These are phyloP conservation scores for Pteria penguin DNA, from an alignment of 2,888 invertebrate genomes.

Conservation along the genomic window DNA sequence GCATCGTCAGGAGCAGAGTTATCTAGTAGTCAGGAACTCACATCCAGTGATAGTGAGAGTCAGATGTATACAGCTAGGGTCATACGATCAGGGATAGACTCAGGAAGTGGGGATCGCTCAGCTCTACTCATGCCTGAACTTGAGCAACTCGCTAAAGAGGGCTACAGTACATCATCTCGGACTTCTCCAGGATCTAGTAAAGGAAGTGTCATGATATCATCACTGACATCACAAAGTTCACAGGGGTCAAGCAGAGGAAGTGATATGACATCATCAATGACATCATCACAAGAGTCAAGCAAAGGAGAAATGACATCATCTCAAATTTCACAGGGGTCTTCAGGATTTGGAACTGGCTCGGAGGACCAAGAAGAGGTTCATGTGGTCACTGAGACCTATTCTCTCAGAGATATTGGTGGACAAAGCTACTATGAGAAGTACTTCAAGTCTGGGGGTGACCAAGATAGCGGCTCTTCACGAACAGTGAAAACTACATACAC, in stretches of 20 bases:
- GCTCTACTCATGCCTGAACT: background rate
- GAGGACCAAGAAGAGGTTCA: constrained; percentile 22
- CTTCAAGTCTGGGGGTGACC: constrained; percentile 31
- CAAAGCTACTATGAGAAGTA: constrained; percentile 44
- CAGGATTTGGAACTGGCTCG: constrained; percentile 8
- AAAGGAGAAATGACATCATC: background rate
- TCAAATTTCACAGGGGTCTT: background rate
- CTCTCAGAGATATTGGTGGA: constrained; percentile 31
- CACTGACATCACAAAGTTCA: background rate
- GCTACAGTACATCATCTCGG: constrained; percentile 1
- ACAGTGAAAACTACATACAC: background rate
- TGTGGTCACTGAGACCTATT: constrained; percentile 31
- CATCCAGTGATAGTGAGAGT: background rate
- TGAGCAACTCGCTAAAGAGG: background rate
- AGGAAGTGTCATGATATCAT: background rate
- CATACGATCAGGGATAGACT: background rate
- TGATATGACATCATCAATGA: background rate
- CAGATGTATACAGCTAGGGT: background rate
- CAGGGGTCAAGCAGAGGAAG: background rate
- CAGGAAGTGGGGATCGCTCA: background rate
- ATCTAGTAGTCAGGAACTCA: background rate
- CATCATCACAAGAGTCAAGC: constrained; percentile 6
- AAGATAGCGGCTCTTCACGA: constrained; percentile 26
- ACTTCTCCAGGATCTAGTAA: background rate
- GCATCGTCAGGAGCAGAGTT: background rate